Percentiles rank a stretch among this genome's conserved stretches.
Evolutionary conservation across 2,888 invertebrate genomes (phyloP).

Genomic region (Leptopilina drosophilae): DNA sequence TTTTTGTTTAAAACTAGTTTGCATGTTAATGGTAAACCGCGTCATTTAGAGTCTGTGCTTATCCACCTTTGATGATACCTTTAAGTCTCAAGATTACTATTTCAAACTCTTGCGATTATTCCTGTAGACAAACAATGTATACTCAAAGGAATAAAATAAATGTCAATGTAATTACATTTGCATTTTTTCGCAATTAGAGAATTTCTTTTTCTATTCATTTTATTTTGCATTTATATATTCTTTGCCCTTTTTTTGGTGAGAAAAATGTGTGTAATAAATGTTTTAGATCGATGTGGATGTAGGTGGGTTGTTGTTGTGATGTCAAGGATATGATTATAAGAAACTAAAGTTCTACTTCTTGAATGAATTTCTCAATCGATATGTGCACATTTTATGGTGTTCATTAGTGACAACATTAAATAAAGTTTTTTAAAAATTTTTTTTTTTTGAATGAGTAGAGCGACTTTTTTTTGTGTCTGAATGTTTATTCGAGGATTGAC

Average conservation of each 20-base stretch:
- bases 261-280: background rate
- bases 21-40: background rate
- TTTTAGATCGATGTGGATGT: constrained; percentile 9
- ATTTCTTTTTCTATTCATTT: background rate
- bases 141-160: background rate
- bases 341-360: constrained; percentile 21
- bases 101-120: background rate
- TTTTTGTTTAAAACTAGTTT: background rate
- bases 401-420: too few species aligned
- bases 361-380: constrained; percentile 8
- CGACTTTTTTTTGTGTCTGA: too few species aligned
- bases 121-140: constrained; percentile 2
- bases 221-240: background rate
- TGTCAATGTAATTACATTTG: constrained; percentile 12
- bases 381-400: too few species aligned
- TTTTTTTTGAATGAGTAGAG: too few species aligned
- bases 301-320: constrained; percentile 7
- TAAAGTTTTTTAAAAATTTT: too few species aligned
- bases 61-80: constrained; percentile 4
- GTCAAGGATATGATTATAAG: constrained; percentile 34
- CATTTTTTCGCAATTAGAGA: constrained; percentile 19
- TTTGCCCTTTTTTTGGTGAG: too few species aligned
- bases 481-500: too few species aligned
- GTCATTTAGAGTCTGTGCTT: background rate
- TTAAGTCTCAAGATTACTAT: constrained; percentile 28